These are phyloP conservation scores for Cataglyphis rosenhaueri DNA, from an alignment of 2,888 invertebrate species.

Conservation along the genomic window DNA sequence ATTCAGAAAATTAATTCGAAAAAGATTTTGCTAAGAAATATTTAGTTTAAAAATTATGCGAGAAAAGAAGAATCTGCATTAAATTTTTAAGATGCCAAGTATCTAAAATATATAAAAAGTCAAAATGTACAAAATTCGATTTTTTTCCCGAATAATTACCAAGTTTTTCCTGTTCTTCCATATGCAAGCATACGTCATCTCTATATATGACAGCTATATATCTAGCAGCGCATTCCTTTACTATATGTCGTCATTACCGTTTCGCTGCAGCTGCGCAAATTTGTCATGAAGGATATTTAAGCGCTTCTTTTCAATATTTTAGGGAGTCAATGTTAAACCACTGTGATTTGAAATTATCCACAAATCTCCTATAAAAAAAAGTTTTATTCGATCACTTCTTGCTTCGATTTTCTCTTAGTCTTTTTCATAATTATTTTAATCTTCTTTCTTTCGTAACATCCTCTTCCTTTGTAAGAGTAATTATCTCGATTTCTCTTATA, in stretches of 20 bases:
- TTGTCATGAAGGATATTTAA: not conserved
- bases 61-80: not conserved
- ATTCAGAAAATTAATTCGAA: not conserved
- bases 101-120: not conserved
- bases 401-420: not conserved
- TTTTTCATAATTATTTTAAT: not conserved
- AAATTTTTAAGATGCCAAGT: not conserved
- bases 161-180: slow-evolving; percentile 2
- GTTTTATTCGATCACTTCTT: not conserved
- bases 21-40: not conserved
- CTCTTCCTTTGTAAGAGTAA: not conserved
- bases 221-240: slow-evolving; percentile 5
- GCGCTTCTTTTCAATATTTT: not conserved
- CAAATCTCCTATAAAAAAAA: not conserved
- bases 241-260: not conserved
- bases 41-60: not conserved
- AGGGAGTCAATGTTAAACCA: not conserved
- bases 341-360: not conserved
- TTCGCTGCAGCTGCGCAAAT: not conserved
- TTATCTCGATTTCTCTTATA: not conserved
- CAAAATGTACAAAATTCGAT: not conserved
- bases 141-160: not conserved
- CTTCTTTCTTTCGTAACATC: not conserved
- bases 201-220: not conserved
- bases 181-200: not conserved